Percentiles rank a stretch among this genome's conserved stretches.
phyloP scores from a whole-genome alignment of 2,113 vertebrate genomes.

The Apus apus region DNA sequence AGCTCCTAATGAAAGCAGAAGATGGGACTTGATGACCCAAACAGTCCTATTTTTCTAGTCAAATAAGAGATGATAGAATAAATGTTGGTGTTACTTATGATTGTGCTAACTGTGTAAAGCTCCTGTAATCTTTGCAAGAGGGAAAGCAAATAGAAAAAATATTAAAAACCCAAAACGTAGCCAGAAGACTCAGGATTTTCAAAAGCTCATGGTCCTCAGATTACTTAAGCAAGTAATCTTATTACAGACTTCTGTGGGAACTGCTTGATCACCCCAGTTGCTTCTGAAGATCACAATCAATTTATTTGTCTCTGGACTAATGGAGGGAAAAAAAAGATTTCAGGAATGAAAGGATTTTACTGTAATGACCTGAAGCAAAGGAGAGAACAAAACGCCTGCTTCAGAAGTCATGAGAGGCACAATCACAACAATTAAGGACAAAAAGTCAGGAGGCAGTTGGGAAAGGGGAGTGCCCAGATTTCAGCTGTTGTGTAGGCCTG shows the following conservation, averaged over 20 bases:
- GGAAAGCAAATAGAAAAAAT: neutral
- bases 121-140: neutral
- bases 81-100: neutral
- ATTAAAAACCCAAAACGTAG: neutral
- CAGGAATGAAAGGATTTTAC: constrained; percentile 52
- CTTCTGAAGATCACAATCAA: constrained; percentile 44
- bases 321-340: constrained; percentile 7
- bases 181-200: constrained; percentile 11
- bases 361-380: constrained; percentile 52
- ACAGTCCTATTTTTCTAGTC: neutral
- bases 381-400: neutral
- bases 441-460: neutral
- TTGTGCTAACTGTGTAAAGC: neutral
- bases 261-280: constrained; percentile 26
- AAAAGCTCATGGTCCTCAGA: neutral
- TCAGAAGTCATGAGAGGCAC: constrained; percentile 32
- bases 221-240: neutral
- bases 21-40: neutral
- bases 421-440: constrained; percentile 13
- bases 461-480: neutral
- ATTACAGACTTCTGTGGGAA: constrained; percentile 44
- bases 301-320: constrained; percentile 43
- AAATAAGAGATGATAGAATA: neutral
- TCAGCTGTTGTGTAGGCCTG: neutral
- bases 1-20: neutral